Conservation (phyloP, 2,113 vertebrate species). For the Mustela lutreola region DNA sequence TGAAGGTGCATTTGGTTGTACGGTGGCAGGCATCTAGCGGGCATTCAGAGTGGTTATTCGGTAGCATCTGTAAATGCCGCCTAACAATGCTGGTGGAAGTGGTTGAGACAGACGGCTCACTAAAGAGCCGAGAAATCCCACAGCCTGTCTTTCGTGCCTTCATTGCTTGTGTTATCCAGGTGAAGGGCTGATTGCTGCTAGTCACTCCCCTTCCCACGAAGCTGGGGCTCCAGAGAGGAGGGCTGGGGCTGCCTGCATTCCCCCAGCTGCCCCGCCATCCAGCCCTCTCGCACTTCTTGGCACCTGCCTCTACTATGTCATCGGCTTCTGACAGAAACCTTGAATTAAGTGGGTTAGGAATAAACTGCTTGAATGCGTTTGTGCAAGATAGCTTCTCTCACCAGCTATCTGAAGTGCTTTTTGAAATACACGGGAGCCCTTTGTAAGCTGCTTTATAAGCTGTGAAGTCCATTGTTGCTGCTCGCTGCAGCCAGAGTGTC, state of each 20-base stretch:
- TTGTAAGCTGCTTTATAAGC: conserved; percentile 82
- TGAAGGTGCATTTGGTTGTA: background rate
- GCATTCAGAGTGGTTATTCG: background rate
- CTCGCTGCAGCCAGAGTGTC: conserved; percentile 70
- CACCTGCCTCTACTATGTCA: background rate
- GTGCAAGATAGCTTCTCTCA: conserved; percentile 79
- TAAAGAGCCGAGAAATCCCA: background rate
- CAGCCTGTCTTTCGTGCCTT: background rate
- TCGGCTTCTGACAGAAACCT: conserved; percentile 63
- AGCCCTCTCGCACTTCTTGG: background rate
- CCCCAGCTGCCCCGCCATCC: background rate
- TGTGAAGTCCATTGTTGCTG: conserved; percentile 82
- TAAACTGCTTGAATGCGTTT: conserved; percentile 79
- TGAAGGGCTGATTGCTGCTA: conserved; percentile 12
- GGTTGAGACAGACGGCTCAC: background rate
- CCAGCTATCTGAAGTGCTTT: conserved; percentile 79
- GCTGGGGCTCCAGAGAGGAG: background rate
- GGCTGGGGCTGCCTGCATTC: background rate
- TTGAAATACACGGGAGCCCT: conserved; percentile 80
- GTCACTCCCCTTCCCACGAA: background rate
- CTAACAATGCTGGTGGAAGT: background rate
- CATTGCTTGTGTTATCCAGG: background rate
- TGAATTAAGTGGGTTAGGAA: conserved; percentile 79
- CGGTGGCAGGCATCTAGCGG: background rate
- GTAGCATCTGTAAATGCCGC: background rate